Conservation (phyloP, 2,888 invertebrate genomes). For the Athetis lepigone region DNA sequence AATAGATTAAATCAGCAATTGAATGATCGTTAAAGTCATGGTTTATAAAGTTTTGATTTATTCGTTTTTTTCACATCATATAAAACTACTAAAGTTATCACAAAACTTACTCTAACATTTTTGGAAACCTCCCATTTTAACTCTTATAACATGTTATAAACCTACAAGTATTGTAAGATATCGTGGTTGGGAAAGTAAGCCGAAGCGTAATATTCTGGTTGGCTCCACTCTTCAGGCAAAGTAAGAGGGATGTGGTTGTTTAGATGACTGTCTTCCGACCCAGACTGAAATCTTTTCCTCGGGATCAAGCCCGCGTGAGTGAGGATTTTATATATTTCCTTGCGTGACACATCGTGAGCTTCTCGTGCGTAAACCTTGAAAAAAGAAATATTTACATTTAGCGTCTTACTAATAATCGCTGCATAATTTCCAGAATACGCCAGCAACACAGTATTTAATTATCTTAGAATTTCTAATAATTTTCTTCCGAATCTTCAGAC, state of each 20-base stretch:
- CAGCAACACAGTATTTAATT: not conserved
- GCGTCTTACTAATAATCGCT: too few relatives aligned
- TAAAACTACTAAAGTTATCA: not conserved
- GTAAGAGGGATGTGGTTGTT: conserved; percentile 52
- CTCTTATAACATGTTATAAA: not conserved
- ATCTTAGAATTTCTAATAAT: not conserved
- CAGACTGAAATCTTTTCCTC: conserved; percentile 63
- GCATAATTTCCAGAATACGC: not conserved
- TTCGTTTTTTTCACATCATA: not conserved
- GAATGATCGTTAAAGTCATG: not conserved
- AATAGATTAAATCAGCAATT: not conserved
- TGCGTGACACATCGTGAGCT: conserved; percentile 91
- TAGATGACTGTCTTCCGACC: conserved; percentile 16
- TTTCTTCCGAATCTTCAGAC: not conserved
- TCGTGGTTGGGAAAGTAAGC: conserved; percentile 75
- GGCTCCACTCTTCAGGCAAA: conserved; percentile 48
- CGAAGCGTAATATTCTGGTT: conserved; percentile 63
- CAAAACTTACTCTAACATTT: conserved; percentile 12
- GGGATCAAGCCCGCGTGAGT: conserved; percentile 92
- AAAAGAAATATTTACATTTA: too few relatives aligned
- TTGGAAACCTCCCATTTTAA: conserved; percentile 16
- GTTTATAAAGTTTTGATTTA: not conserved
- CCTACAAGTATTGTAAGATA: conserved; percentile 78
- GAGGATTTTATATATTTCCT: conserved; percentile 91
- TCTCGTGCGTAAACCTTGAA: conserved; percentile 90